Percentiles rank a stretch among this genome's conserved stretches.
phyloP scores from a whole-genome alignment of 2,888 invertebrate species.

The Microplitis manilae region DNA sequence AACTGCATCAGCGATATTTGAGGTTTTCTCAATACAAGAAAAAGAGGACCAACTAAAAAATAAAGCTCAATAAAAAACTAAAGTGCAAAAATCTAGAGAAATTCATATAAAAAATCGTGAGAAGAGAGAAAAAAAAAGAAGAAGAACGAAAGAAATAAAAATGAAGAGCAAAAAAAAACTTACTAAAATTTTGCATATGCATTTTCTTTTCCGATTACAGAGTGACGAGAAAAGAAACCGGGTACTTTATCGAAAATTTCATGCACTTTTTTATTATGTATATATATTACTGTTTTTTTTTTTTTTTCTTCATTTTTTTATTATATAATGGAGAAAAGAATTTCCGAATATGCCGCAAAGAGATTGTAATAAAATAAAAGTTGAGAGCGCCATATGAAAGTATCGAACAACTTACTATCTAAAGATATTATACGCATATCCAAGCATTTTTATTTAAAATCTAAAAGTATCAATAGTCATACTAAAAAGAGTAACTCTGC shows the following conservation, averaged over 20 bases:
- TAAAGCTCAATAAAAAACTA: too few species aligned
- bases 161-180: not conserved
- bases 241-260: conserved; percentile 3
- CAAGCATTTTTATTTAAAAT: not conserved
- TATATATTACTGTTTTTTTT: not conserved
- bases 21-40: not conserved
- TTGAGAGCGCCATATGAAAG: not conserved
- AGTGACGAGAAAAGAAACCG: not conserved
- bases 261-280: not conserved
- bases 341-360: not conserved
- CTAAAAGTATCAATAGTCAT: not conserved
- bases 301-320: not conserved
- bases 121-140: conserved; percentile 6
- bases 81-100: not conserved
- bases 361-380: not conserved
- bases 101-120: conserved; percentile 15
- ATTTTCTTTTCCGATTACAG: conserved; percentile 30
- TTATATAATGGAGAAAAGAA: not conserved
- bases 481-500: too few species aligned
- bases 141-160: conserved; percentile 10
- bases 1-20: conserved; percentile 23
- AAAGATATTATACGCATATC: not conserved
- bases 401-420: not conserved
- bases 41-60: not conserved
- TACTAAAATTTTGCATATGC: conserved; percentile 19